Evolutionary conservation across 2,797 vertebrate species (phyloP).

Genomic region (Meriones psammophilus): DNA sequence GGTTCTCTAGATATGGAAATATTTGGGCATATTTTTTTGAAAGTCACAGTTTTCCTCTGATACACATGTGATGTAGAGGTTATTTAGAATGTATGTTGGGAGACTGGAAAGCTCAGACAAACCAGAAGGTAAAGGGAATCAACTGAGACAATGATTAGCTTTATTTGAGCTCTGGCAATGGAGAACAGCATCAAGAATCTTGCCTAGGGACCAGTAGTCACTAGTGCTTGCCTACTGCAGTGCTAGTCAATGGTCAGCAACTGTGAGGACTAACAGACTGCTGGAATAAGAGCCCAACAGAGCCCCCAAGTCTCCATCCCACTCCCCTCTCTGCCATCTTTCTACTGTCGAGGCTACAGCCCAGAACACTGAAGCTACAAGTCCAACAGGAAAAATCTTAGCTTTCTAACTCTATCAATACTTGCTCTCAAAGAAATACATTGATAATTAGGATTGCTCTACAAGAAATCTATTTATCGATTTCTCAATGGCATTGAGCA

Average conservation of each 20-base stretch:
- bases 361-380: neutral
- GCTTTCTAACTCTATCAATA: conserved; percentile 3
- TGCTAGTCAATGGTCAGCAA: neutral
- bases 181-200: neutral
- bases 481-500: neutral
- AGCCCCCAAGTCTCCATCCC: neutral
- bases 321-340: neutral
- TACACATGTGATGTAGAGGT: neutral
- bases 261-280: accelerated
- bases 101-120: neutral
- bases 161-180: neutral
- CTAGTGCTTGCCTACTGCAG: neutral
- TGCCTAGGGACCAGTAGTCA: neutral
- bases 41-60: neutral
- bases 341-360: neutral
- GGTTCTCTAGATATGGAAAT: conserved; percentile 16
- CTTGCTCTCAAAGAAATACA: conserved; percentile 12
- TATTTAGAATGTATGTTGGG: neutral
- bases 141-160: neutral
- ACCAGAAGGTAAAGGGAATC: neutral
- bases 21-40: conserved; percentile 5
- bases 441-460: neutral
- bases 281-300: neutral
- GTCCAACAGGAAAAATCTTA: neutral
- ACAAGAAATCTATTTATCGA: conserved; percentile 21